phyloP scores from a whole-genome alignment of 35 echinoderm and acorn worm species.

The Lytechinus variegatus region DNA sequence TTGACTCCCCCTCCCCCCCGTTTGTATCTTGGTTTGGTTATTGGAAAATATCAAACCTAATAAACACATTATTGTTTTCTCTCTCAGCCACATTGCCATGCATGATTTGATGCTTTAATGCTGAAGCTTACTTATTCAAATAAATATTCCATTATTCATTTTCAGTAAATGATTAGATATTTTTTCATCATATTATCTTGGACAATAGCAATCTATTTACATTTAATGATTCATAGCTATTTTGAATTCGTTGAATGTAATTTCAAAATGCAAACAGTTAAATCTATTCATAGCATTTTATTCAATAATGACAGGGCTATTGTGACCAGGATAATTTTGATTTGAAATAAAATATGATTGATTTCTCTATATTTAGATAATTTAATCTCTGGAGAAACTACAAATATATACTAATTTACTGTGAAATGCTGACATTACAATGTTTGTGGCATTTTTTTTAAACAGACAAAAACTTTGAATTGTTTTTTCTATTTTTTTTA shows the following conservation, averaged over 20 bases:
- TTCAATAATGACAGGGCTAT: neutral
- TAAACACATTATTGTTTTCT: neutral
- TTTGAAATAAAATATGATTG: neutral
- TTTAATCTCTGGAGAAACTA: neutral
- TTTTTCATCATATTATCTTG: neutral
- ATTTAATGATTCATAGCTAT: neutral
- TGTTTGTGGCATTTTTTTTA: neutral
- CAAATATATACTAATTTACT: neutral
- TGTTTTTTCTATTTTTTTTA: neutral
- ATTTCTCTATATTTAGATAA: neutral
- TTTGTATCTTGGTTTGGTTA: neutral
- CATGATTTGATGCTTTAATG: neutral
- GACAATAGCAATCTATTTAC: neutral
- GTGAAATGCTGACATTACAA: neutral
- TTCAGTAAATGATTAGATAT: neutral
- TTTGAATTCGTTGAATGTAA: neutral
- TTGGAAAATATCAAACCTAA: neutral
- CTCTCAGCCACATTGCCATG: neutral
- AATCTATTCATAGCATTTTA: neutral
- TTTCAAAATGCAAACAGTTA: neutral
- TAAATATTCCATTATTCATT: neutral
- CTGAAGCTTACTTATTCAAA: neutral
- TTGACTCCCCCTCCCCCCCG: too few species aligned
- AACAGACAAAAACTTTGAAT: neutral
- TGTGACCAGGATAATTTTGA: neutral